Evolutionary conservation across 2,797 vertebrate species (phyloP), one percentile per base, ranked within the genome.

Genomic region (Chaunax sp.): DNA sequence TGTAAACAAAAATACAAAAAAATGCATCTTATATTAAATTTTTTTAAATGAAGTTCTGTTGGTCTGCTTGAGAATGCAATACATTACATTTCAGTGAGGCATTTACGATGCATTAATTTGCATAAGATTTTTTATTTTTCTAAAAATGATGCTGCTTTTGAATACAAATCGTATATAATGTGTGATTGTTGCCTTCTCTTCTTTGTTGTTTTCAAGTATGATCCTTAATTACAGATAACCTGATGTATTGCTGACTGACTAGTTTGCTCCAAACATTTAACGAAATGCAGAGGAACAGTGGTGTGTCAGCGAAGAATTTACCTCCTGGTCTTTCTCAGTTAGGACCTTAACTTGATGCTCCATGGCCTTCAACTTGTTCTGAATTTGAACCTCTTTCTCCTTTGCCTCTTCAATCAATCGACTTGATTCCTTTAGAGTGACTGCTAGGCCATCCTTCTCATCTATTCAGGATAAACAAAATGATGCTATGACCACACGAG

Each of bases 361-460:
- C 77, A 96, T 82, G 5, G 91, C 89, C 81, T 94, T 94, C 64
- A 98, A 76, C 90, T 94, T 94, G 55, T 92, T 95, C 89, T 97
- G 95, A 66, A 97, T 93, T 41, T 95, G 93, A 53, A 92, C 46
- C 78, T 97, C 96, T 56, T 89, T 89, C 46, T 95, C 95, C 82
- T 96, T 96, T 61, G 89, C 92, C 67, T 93, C 94, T 82, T 97
- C 95, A 63, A 95, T 88, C 51, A 97, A 82, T 64, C 84, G 90
- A 80, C 94, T 94, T 10, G 96, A 96, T 77, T 99, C 97, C 71
- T 77, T 94, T 46, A 98, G 92, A 78, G 95, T 97, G 25, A 97
- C 86, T 18, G 86, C 79, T 57, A 97, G 89, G 20, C 96, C 96
- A 30, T 97, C 95, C 76, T 97, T 99, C 88, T 98, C 97, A 92